Base-by-base conservation (phyloP, 2,888 invertebrate species). In the Colostygia pectinataria region DNA sequence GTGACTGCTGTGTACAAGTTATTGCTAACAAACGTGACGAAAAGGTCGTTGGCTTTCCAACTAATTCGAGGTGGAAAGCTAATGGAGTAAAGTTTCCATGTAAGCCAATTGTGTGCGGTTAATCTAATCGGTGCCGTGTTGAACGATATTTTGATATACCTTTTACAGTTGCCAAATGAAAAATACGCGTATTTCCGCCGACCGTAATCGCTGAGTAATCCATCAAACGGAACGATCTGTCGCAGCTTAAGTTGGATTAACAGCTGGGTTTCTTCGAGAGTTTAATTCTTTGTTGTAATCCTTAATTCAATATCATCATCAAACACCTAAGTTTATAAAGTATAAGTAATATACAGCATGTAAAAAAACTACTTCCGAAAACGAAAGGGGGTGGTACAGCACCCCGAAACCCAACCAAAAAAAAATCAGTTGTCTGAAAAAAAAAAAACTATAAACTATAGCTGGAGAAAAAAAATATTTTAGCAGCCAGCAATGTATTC, bases 151-250 rank as follows among this genome's bases (percentile, higher is more conserved):
- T 80, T 81, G 78, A 84, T 83, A 83, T 74, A 76, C 74, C 67
- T 76, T n/a, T 75, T 78, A 81, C 86, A 80, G 85, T 86, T 86
- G 87, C 81, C 84, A 80, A 86, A 88, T 86, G 83, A 87, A 88
- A 88, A 86, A 88, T 82, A 82, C 80, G 84, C 77, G 79, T 83
- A 83, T 85, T 86, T 87, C 83, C 87, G 87, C 79, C 75, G 73
- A 46, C 71, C 63, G 74, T 87, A 88, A 87, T 85, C 83, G 82
- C 71, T 60, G 61, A 77, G 80, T 88, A 83, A 90, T 90, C 84
- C 85, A 88, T 89, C 87, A 89, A 79, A 71, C 63, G 71, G 73
- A 81, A 83, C 78, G 76, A 74, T 71, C 72, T 53, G 47, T 61
- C 63, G 70, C 27, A 52, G 52, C 38, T 13, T 23, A 42, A 15